Evolutionary conservation across 92 coral and sea anemone genomes (phyloP), one percentile per base, ranked within the genome.

Genomic region (Ricordea florida): DNA sequence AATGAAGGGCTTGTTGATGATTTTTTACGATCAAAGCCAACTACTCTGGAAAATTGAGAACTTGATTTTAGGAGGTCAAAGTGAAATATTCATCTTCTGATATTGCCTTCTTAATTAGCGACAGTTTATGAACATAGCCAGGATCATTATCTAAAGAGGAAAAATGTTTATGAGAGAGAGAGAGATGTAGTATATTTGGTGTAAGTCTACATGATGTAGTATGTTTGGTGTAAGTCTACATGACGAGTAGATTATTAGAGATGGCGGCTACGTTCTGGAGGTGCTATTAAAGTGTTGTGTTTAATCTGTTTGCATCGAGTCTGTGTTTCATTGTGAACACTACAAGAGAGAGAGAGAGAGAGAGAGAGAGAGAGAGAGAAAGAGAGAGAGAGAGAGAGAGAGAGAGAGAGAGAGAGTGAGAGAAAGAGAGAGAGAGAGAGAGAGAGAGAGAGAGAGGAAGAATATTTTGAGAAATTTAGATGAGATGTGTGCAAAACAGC

Each of bases 91-190:
- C 81, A 37, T 52, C 65, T 56, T 69, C 83, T 59, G 55, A 44
- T 83, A 34, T 57, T 62, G 56, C 66, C 53, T 75, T 66, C 51
- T 74, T 83, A 16, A 74, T 62, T 43, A 83, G 83, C n/a, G 83
- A 83, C 33, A 74, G 47, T 28, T 68, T 73, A 46, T 83, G 78
- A 26, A 83, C 62, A 32, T 42, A 66, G 40, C 88, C 83, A 45
- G 72, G 63, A 56, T 83, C 73, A 66, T 69, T 64, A 44, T 57
- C 78, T 74, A 53, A 35, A 75, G 74, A 38, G 44, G 58, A 29
- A 46, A 24, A 17, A 62, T 62, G 43, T 38, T 46, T 21, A 15
- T 46, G 53, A 29, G 24, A 18, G 27, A 23, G 26, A 20, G 14
- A 21, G 57, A 23, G 14, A 16, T n/a, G n/a, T n/a, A n/a, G n/a